Evolutionary conservation across 2,888 invertebrate species (phyloP), one percentile per base, ranked within the genome.

Genomic region (Torymus texanus): DNA sequence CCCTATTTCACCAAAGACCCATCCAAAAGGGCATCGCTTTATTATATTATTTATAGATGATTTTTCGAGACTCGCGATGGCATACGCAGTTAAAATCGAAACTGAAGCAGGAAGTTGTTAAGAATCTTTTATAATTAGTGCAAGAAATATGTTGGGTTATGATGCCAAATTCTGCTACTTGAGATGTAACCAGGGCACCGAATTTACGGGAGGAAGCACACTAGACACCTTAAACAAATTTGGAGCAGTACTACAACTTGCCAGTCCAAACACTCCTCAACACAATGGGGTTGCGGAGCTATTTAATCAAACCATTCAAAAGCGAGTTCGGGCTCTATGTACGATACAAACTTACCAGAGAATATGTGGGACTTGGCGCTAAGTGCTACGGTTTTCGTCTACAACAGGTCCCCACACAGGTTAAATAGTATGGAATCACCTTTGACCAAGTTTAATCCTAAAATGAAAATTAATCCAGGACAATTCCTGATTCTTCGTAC

Each of bases 91-190:
- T 4, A 13, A 41, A 18, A 41, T 1, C 14, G 29, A 41, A 61
- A 61, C 11, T 11, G 61, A 61, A 21, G 12, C 61, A 18, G 61
- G 61, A 10, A 12, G 21, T 1, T 63, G 29, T 10, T 41, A 29
- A 8, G 41, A 63, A 1, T 63, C 63, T 4, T 63, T 63, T 14
- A n/a, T 63, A 14, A 14, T 14, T 11, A 63, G 14, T n/a, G 29
- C 63, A 3, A 63, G 63, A 41, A 63, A 63, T n/a, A 29, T 63
- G 11, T n/a, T 63, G 12, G 63, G 63, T 8, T 41, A 29, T 14
- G 63, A 63, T 29, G 63, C 29, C 11, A 29, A 63, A 41, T 21
- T 21, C 21, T 21, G 21, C 21, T 21, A 21, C 21, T 21, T 21
- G 21, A 21, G 21, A 21, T 21, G 21, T 21, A 2, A 21, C 21